Evolutionary conservation across 2,797 vertebrate species (phyloP).

Genomic region (Malacoctenus gilli): DNA sequence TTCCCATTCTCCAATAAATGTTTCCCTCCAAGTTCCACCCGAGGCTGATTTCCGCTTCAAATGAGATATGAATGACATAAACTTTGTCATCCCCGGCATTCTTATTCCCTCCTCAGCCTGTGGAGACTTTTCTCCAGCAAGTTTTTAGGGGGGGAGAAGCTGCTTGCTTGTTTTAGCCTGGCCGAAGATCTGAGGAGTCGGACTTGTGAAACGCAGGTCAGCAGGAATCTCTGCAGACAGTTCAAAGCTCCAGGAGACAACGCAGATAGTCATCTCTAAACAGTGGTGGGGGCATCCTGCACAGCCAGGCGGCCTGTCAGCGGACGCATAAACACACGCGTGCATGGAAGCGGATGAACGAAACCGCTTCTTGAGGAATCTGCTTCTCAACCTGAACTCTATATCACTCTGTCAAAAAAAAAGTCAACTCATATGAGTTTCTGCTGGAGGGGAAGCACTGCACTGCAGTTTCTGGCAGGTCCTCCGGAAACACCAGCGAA

Average conservation of each 20-base stretch:
- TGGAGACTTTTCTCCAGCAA: slow-evolving; percentile 11
- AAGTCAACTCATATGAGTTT: slow-evolving; percentile 25
- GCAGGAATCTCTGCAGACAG: slow-evolving; percentile 45
- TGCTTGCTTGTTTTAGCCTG: slow-evolving; percentile 30
- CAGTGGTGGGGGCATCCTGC: slow-evolving; percentile 33
- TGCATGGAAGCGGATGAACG: slow-evolving; percentile 23
- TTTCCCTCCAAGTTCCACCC: slow-evolving; percentile 12
- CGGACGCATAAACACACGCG: slow-evolving; percentile 15
- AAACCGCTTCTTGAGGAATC: slow-evolving; percentile 7
- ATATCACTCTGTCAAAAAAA: no score
- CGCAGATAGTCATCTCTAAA: slow-evolving; percentile 57
- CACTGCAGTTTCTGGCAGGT: slow-evolving; percentile 40
- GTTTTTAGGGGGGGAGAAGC: slow-evolving; percentile 34
- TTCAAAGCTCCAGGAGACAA: slow-evolving; percentile 42
- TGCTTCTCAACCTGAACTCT: no score
- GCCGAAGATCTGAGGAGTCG: slow-evolving; percentile 47
- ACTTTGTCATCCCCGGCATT: slow-evolving; percentile 1
- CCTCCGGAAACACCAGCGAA: slow-evolving; percentile 41
- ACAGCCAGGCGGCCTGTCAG: slow-evolving; percentile 40
- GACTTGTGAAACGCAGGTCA: slow-evolving; percentile 52
- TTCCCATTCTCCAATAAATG: background rate
- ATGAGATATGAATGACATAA: slow-evolving; percentile 12
- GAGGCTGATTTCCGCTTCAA: slow-evolving; percentile 3
- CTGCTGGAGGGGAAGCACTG: slow-evolving; percentile 22
- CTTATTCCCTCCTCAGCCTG: slow-evolving; percentile 21